Conservation (phyloP, 1,140 invertebrate genomes). For the Drosophila neocordata region DNA sequence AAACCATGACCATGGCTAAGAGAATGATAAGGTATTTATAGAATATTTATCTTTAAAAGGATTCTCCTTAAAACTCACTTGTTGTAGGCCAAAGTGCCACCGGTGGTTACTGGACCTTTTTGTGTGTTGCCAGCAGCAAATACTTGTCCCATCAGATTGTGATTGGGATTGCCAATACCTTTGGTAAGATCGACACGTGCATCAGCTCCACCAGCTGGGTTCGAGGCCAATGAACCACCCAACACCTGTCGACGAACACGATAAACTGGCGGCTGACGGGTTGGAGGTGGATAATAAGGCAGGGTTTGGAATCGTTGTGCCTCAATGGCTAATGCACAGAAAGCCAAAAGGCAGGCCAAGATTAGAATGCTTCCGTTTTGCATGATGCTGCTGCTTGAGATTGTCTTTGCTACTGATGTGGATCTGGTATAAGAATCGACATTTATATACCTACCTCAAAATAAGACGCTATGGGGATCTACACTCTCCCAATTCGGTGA, state of each 20-base stretch:
- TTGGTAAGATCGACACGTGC: constrained; percentile 55
- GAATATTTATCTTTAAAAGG: not conserved
- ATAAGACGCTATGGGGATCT: constrained; percentile 12
- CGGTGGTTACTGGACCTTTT: constrained; percentile 60
- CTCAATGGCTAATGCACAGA: constrained; percentile 52
- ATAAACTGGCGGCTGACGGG: constrained; percentile 32
- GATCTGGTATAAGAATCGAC: not conserved
- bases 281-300: constrained; percentile 50
- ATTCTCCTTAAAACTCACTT: constrained; percentile 53
- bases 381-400: constrained; percentile 41
- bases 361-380: constrained; percentile 55
- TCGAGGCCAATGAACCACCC: constrained; percentile 62
- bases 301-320: constrained; percentile 44
- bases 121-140: constrained; percentile 73
- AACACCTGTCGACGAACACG: constrained; percentile 63
- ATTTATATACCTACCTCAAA: constrained; percentile 38
- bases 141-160: constrained; percentile 65
- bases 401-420: constrained; percentile 35
- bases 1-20: constrained; percentile 61
- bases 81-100: constrained; percentile 69
- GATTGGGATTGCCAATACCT: constrained; percentile 64
- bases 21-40: not conserved
- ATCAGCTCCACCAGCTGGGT: constrained; percentile 67
- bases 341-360: constrained; percentile 42
- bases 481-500: constrained; percentile 31